Conservation (phyloP, 2,113 vertebrate genomes). For the Pluvialis apricaria region DNA sequence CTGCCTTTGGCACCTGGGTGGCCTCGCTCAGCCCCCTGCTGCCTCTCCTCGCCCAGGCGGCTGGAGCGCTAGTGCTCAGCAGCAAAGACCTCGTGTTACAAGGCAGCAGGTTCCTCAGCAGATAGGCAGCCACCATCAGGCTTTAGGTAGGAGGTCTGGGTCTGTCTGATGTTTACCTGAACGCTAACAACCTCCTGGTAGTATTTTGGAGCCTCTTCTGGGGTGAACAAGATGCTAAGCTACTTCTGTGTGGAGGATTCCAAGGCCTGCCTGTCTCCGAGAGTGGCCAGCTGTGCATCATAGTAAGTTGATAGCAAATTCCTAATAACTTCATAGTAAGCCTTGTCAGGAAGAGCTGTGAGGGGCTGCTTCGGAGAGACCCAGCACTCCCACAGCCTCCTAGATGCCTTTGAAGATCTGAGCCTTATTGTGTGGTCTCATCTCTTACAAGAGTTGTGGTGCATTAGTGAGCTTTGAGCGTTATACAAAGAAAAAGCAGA, state of each 20-base stretch:
- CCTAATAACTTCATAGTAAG: not conserved
- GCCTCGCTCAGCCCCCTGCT: not conserved
- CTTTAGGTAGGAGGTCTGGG: not conserved
- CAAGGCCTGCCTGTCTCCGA: not conserved
- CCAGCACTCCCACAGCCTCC: not conserved
- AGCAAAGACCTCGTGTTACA: not conserved
- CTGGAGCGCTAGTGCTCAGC: not conserved
- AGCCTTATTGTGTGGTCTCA: not conserved
- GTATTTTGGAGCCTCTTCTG: not conserved
- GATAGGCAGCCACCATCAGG: not conserved
- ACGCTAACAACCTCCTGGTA: not conserved
- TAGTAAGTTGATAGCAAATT: not conserved
- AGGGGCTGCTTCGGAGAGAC: not conserved
- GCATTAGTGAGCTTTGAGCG: not conserved
- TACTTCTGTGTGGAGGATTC: not conserved
- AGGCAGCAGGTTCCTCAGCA: not conserved
- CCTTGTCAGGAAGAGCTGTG: not conserved
- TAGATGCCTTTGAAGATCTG: not conserved
- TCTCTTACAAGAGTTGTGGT: not conserved
- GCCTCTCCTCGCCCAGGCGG: not conserved
- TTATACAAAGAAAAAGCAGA: not conserved
- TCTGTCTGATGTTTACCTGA: not conserved
- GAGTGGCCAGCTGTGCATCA: not conserved
- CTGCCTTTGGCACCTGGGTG: not conserved
- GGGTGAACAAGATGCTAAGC: not conserved